phyloP scores from a whole-genome alignment of 2,797 vertebrate genomes.

The Rousettus madagascariensis region DNA sequence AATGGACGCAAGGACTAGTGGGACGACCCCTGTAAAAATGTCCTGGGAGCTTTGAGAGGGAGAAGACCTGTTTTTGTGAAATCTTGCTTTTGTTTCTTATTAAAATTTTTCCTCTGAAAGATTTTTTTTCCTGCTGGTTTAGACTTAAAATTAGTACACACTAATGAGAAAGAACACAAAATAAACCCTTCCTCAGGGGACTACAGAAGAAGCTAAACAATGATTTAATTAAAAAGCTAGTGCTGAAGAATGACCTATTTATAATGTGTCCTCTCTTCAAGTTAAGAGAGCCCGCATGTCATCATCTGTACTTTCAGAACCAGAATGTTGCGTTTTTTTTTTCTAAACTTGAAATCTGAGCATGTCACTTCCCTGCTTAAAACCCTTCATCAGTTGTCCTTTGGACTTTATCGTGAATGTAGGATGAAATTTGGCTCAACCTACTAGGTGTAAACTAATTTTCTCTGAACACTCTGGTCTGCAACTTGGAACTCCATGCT shows the following conservation, averaged over 20 bases:
- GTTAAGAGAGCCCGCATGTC: background rate
- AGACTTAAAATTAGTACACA: background rate
- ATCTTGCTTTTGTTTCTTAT: background rate
- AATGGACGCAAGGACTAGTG: accelerated
- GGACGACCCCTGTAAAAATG: accelerated
- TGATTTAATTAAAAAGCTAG: background rate
- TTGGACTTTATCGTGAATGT: background rate
- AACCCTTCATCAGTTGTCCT: background rate
- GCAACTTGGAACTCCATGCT: background rate
- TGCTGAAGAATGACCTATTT: background rate
- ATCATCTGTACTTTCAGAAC: background rate
- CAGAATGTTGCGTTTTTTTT: background rate
- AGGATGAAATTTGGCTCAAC: background rate
- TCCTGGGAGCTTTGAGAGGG: background rate
- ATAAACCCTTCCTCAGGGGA: background rate
- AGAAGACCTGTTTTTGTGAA: background rate
- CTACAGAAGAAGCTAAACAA: background rate
- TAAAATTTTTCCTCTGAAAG: background rate
- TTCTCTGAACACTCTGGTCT: background rate
- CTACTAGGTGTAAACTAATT: background rate
- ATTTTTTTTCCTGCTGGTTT: background rate
- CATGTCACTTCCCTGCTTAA: background rate
- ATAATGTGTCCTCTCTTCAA: background rate
- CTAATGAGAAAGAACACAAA: background rate
- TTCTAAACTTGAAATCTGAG: background rate